Base-by-base conservation (phyloP, 2,797 vertebrate species). In the Gadopsis marmoratus region DNA sequence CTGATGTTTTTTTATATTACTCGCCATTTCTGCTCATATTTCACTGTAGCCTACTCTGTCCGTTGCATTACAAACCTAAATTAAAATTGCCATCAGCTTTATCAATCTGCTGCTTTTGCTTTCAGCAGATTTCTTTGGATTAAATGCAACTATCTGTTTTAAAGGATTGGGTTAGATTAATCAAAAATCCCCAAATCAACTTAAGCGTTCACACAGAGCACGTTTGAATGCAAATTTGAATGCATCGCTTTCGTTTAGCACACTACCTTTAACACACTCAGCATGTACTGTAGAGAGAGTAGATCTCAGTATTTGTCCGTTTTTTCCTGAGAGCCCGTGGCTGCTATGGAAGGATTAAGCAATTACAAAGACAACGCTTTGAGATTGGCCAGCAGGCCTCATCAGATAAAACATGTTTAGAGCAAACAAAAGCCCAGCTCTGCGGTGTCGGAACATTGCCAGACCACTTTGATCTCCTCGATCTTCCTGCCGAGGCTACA, bases 391-490 rank as follows among this genome's bases (percentile, higher is more conserved):
- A 17, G 86, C 79, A 51, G 75, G 76, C 78, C 81, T 86, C 70
- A 89, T 91, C 87, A 86, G 88, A 91, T 92, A 86, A 91, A 86
- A 81, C 85, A 74, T 85, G 88, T 89, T 91, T 82, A 73, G 84
- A 90, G 88, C 78, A 92, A 91, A 90, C 87, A 91, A 89, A 89
- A 82, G 82, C 76, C 47, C 13, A 7, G 58, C 62, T 81, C 86
- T 74, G 83, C 78, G 43, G 76, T 82, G 82, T 88, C 69, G 60
- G 77, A 89, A 80, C 92, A 86, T 79, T 35, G 17, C 81, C 71
- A 61, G 72, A 75, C 80, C 74, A 35, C 90, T 93, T 90, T 92
- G 91, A 93, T 91, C 87, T 75, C 56, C 68, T 82, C 16, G 14
- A 83, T 79, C 78, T 74, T 76, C 53, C 77, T 84, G 76, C 53